A percentile compares a stretch with the other conserved stretches of the same genome.
Conservation (phyloP, 2,113 vertebrate genomes). For the Ia io region DNA sequence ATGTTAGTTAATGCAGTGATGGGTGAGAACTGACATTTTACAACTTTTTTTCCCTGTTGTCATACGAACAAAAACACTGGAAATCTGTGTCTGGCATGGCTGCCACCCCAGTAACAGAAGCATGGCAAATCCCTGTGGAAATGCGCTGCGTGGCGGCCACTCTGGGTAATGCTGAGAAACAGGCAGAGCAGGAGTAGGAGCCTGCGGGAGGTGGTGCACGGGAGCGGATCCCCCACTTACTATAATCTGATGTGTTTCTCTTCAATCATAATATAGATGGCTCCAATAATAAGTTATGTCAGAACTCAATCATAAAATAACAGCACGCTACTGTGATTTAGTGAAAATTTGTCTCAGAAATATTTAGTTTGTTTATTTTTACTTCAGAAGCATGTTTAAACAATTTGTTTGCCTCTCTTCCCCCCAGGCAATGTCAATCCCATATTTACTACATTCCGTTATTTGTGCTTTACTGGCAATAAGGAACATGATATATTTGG, state of each 20-base stretch:
- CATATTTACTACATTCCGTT: not conserved
- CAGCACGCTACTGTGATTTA: not conserved
- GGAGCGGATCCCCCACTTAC: not conserved
- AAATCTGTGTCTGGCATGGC: constrained; percentile 28
- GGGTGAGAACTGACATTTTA: constrained; percentile 46
- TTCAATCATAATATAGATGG: not conserved
- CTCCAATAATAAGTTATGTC: not conserved
- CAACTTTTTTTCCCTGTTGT: constrained; percentile 48
- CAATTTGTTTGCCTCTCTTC: not conserved
- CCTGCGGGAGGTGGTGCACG: fast-evolving
- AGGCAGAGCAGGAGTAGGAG: not conserved
- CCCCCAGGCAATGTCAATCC: not conserved
- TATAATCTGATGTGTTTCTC: not conserved
- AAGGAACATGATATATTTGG: not conserved
- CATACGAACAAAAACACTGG: constrained; percentile 15
- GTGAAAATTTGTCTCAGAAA: not conserved
- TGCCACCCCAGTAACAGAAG: constrained; percentile 33
- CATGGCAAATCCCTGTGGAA: constrained; percentile 35
- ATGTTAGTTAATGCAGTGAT: constrained; percentile 35
- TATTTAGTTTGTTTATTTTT: not conserved
- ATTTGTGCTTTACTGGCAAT: not conserved
- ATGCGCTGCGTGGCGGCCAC: not conserved
- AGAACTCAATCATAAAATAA: not conserved
- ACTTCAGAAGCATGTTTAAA: not conserved
- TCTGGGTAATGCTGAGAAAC: not conserved